Evolutionary conservation across 1,140 invertebrate genomes (phyloP).

Genomic region (Rhopalosiphum maidis): DNA sequence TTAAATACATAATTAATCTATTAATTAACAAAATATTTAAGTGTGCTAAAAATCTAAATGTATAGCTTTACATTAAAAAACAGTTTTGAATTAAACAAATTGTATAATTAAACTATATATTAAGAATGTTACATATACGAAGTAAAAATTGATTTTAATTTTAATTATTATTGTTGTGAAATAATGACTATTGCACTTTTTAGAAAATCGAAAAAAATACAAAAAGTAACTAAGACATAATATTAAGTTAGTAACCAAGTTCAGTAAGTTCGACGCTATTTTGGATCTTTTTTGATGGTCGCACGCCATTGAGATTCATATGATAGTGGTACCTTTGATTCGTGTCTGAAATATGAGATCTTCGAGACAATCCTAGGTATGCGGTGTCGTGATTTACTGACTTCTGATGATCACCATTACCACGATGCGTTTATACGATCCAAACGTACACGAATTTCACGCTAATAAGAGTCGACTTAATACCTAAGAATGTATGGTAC

Average conservation of each 20-base stretch:
- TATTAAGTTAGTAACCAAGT: too few relatives aligned
- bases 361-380: neutral
- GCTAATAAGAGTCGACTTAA: neutral
- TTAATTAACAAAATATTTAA: too few relatives aligned
- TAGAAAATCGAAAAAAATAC: neutral
- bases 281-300: neutral
- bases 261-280: neutral
- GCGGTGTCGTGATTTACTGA: neutral
- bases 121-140: neutral
- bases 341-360: neutral
- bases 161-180: too few relatives aligned
- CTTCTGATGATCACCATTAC: neutral
- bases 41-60: too few relatives aligned
- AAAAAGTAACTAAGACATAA: neutral
- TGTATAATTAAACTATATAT: neutral
- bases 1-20: too few relatives aligned
- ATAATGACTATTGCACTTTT: neutral
- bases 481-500: too few relatives aligned
- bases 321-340: neutral
- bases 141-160: neutral
- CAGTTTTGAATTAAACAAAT: neutral
- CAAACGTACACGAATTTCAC: too few relatives aligned
- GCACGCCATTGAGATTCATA: neutral
- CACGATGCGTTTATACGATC: neutral
- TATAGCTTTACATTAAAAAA: too few relatives aligned